Evolutionary conservation across 2,888 invertebrate species (phyloP), one percentile per base, ranked within the genome.

Genomic region (Parnassius smintheus): DNA sequence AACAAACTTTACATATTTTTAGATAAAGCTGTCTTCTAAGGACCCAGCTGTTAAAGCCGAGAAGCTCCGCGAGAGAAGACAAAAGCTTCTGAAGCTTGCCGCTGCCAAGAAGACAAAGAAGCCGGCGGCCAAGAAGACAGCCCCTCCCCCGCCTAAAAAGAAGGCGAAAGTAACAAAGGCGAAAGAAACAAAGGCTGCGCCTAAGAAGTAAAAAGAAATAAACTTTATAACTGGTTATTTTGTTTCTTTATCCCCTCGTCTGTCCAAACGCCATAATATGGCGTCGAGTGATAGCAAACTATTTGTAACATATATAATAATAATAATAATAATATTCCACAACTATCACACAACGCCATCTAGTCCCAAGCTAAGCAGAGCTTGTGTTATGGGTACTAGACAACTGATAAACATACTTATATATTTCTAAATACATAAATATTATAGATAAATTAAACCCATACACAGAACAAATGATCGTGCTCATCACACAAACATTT

Each of bases 21-120:
- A 93, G 93, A 89, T 93, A 65, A 90, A 92, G 66, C 77, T 93
- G 66, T 79, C 93, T 0, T 84, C 79, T 0, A 72, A 75, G 18
- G 85, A 92, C 68, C 81, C 89, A 2, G 93, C 92, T 0, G 87
- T 93, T 51, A 91, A 85, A 61, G 88, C 92, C 0, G 82, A 92
- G 58, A 92, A 92, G 56, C 75, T 93, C 2, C 86, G 93, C 58
- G 88, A 90, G 45, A 89, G 80, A 65, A 85, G 94, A 59, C 81
- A 86, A n/a, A 92, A 87, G 64, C 82, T 88, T 2, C 90, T 93
- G 67, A 86, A 92, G 72, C 90, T 93, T 45, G 92, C 90, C 0
- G 81, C 89, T 45, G 83, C 92, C 1, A 91, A 89, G 70, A 93
- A 93, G 66, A 92, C 93, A 22, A 93, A 93, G 81, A 90, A 92